phyloP scores from a whole-genome alignment of 2,797 vertebrate genomes.

The Macropus fuliginosus region DNA sequence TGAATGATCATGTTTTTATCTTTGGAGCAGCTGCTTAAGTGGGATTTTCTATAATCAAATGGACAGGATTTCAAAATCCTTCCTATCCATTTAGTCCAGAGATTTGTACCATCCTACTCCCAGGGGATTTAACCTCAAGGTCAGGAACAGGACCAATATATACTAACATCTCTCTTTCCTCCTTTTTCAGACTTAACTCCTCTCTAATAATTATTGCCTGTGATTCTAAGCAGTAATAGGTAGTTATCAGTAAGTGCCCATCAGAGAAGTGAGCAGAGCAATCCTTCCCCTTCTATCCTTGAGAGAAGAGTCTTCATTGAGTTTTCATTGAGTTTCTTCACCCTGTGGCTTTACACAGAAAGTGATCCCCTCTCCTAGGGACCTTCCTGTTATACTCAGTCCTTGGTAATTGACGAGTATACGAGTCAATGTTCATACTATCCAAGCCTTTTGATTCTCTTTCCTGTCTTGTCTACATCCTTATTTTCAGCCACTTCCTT shows the following conservation, averaged over 20 bases:
- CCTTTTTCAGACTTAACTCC: slow-evolving; percentile 54
- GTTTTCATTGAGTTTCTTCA: slow-evolving; percentile 39
- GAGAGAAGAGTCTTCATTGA: slow-evolving; percentile 31
- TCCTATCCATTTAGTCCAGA: neutral
- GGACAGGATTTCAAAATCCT: slow-evolving; percentile 20
- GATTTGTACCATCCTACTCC: neutral
- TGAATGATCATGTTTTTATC: slow-evolving; percentile 8
- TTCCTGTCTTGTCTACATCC: neutral
- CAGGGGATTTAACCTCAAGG: neutral
- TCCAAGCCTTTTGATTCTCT: neutral
- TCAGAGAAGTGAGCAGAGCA: slow-evolving; percentile 47
- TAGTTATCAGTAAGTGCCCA: slow-evolving; percentile 54
- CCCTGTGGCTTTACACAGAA: slow-evolving; percentile 17
- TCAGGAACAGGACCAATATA: neutral
- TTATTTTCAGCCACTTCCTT: neutral
- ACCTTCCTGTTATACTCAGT: neutral
- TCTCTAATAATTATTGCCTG: slow-evolving; percentile 64
- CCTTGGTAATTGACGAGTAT: neutral
- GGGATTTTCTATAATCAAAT: neutral
- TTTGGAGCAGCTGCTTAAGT: neutral
- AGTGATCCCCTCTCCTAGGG: slow-evolving; percentile 8
- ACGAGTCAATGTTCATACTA: neutral
- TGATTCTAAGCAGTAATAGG: slow-evolving; percentile 48
- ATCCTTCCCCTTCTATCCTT: neutral
- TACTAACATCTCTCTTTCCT: slow-evolving; percentile 20